These are phyloP conservation scores for Oxyteleia sp. DNA, from an alignment of 2,888 invertebrate species.

Conservation along the genomic window DNA sequence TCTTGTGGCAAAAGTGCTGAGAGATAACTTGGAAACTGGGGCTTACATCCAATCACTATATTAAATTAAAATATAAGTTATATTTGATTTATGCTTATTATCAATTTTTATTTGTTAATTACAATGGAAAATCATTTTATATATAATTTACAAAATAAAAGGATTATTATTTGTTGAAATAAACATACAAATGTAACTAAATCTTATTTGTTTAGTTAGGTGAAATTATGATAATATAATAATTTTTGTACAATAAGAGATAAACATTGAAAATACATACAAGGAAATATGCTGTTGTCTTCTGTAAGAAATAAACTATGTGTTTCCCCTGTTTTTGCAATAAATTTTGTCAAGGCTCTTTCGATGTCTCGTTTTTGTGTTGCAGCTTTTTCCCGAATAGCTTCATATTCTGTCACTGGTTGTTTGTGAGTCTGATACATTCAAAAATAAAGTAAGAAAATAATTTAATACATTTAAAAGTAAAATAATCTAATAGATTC, in stretches of 20 bases:
- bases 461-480: too few species aligned
- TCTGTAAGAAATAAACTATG: slow-evolving; percentile 96
- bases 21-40: slow-evolving; percentile 94
- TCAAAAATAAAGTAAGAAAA: slow-evolving; percentile 7
- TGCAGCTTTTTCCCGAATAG: slow-evolving; percentile 97
- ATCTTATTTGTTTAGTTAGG: neutral
- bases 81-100: too few species aligned
- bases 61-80: slow-evolving; percentile 64
- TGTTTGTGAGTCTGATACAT: slow-evolving; percentile 95
- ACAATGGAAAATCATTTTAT: too few species aligned
- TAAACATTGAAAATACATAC: slow-evolving; percentile 89
- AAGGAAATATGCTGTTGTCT: slow-evolving; percentile 95
- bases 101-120: too few species aligned
- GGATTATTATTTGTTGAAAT: too few species aligned
- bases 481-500: too few species aligned
- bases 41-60: slow-evolving; percentile 95
- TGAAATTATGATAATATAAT: neutral
- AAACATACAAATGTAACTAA: slow-evolving; percentile 2
- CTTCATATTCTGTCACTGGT: slow-evolving; percentile 98
- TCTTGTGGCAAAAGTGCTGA: slow-evolving; percentile 96
- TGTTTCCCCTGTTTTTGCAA: slow-evolving; percentile 97
- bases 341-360: slow-evolving; percentile 96
- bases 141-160: too few species aligned
- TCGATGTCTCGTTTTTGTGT: slow-evolving; percentile 97
- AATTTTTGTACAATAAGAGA: slow-evolving; percentile 3